Evolutionary conservation across 2,113 vertebrate genomes (phyloP), one percentile per base, ranked within the genome.

Genomic region (Pogona vitticeps): DNA sequence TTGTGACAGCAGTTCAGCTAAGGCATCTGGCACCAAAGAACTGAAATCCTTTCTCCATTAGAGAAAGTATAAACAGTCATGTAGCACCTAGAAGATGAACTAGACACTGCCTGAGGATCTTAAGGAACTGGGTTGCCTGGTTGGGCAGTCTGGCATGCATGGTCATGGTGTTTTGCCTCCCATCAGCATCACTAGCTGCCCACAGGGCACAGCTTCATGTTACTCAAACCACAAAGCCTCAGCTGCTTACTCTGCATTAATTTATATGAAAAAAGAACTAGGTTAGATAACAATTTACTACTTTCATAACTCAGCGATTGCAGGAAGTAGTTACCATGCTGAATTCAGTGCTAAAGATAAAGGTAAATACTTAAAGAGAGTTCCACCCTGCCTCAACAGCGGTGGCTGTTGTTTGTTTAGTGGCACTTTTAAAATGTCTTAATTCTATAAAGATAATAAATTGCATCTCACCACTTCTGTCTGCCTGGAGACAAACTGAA

Each of bases 401-500:
- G 18, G 23, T 40, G 33, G 3, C 38, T 87, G 79, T 31, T 46
- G 36, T 84, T 26, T 46, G 67, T 20, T 73, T 59, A 75, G 58
- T 81, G 46, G 52, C 40, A 75, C n/a, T 76, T 87, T 56, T 33
- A 7, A 21, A 78, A 76, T 33, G 56, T 13, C 46, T 88, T 80
- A n/a, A 59, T 76, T 58, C 61, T 81, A 42, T 77, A 80, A 71
- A 26, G 10, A 70, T 85, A 70, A 81, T 81, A 81, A 61, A 21
- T 81, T 85, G 71, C 83, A 80, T 76, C 59, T 81, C 77, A 68
- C 61, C 42, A 75, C 61, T 82, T 65, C 67, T 73, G 67, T 52
- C 67, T 73, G 67, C 67, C 23, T 79, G 17, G 56, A 36, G 18
- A 73, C 28, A 79, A n/a, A 28, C 23, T 67, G 75, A 21, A 79